Conservation (phyloP, 2,888 invertebrate species). For the Eutolmus rufibarbis region DNA sequence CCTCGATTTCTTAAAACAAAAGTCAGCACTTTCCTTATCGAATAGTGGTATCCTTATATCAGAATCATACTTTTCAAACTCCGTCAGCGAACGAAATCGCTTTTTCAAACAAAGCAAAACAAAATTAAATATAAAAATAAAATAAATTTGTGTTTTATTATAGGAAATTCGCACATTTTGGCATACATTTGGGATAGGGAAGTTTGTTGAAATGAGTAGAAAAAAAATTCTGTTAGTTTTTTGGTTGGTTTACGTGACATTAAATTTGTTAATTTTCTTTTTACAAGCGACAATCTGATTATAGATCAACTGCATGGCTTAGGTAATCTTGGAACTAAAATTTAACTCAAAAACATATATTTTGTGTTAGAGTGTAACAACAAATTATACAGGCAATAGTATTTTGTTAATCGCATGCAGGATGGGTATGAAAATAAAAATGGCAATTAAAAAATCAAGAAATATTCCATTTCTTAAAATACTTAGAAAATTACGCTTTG, state of each 20-base stretch:
- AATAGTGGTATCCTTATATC: slow-evolving; percentile 70
- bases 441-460: slow-evolving; percentile 21
- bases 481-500: neutral
- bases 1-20: slow-evolving; percentile 75
- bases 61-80: slow-evolving; percentile 62
- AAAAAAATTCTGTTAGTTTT: slow-evolving; percentile 35
- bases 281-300: slow-evolving; percentile 19
- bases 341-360: slow-evolving; percentile 3
- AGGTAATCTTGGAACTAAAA: slow-evolving; percentile 45
- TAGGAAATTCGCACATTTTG: slow-evolving; percentile 17
- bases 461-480: neutral
- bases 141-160: slow-evolving; percentile 43
- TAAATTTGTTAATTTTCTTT: slow-evolving; percentile 15
- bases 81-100: slow-evolving; percentile 66
- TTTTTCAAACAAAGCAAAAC: slow-evolving; percentile 52
- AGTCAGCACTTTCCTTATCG: slow-evolving; percentile 77
- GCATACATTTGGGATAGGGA: slow-evolving; percentile 11
- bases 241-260: slow-evolving; percentile 33
- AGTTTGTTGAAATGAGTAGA: slow-evolving; percentile 24
- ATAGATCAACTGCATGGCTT: slow-evolving; percentile 42
- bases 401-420: slow-evolving; percentile 36
- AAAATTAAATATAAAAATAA: slow-evolving; percentile 48
- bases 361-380: slow-evolving; percentile 30
- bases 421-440: slow-evolving; percentile 46
- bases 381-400: slow-evolving; percentile 1